A percentile compares a stretch with the other conserved stretches of the same genome.
phyloP scores from a whole-genome alignment of 1,140 invertebrate genomes.

The Brachionus paranguensis region DNA sequence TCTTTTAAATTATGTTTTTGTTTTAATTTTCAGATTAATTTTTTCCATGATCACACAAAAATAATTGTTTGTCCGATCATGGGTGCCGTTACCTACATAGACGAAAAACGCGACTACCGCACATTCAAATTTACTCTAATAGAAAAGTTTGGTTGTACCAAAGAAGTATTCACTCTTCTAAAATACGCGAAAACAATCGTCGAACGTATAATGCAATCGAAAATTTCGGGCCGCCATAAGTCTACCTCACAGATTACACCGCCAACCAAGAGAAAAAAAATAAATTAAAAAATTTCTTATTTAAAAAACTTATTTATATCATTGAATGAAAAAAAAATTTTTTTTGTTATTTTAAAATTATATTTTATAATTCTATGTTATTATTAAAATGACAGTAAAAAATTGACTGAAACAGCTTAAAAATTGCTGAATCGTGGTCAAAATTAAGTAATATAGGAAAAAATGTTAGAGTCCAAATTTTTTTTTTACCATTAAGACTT shows the following conservation, averaged over 20 bases:
- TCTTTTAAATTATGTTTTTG: background rate
- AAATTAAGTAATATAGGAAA: too few relatives aligned
- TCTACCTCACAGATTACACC: slow-evolving; percentile 24
- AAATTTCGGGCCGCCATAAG: slow-evolving; percentile 20
- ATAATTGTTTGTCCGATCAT: slow-evolving; percentile 93
- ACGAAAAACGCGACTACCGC: slow-evolving; percentile 76
- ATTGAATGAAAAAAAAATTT: too few relatives aligned
- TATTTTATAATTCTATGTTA: too few relatives aligned
- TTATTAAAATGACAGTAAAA: too few relatives aligned
- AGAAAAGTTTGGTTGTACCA: slow-evolving; percentile 73
- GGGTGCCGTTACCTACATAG: slow-evolving; percentile 91
- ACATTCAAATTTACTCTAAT: slow-evolving; percentile 81
- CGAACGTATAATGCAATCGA: slow-evolving; percentile 55
- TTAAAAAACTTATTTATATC: too few relatives aligned
- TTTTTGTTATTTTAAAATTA: too few relatives aligned
- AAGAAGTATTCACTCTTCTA: slow-evolving; percentile 70
- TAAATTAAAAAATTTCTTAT: background rate
- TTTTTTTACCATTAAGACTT: too few relatives aligned
- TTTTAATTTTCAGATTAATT: slow-evolving; percentile 69
- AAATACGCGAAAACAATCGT: slow-evolving; percentile 81
- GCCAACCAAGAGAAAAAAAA: background rate
- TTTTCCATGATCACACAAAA: slow-evolving; percentile 90
- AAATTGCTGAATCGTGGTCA: too few relatives aligned
- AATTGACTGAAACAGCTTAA: too few relatives aligned
- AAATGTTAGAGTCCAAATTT: too few relatives aligned